Percentiles rank a stretch among this genome's conserved stretches.
Evolutionary conservation across 2,888 invertebrate species (phyloP).

Genomic region (Polydrusus cervinus): DNA sequence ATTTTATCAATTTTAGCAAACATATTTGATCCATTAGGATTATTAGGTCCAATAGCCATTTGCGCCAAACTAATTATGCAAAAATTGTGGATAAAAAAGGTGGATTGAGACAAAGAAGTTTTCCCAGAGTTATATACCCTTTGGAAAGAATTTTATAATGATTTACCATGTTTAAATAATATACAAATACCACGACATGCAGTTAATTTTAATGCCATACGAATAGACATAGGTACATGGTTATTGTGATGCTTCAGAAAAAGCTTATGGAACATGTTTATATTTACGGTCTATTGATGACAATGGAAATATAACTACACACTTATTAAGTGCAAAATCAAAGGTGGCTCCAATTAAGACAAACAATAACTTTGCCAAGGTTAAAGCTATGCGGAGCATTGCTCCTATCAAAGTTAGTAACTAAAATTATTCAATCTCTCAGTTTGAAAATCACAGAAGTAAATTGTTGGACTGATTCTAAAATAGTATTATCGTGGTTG

Average conservation of each 20-base stretch:
- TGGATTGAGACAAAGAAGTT: conserved; percentile 57
- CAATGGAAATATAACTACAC: conserved; percentile 22
- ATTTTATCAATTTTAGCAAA: conserved; percentile 56
- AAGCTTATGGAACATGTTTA: conserved; percentile 51
- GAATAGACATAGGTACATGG: conserved; percentile 51
- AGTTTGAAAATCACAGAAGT: conserved; percentile 39
- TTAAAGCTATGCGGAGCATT: no score
- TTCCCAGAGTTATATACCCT: conserved; percentile 29
- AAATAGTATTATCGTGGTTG: conserved; percentile 59
- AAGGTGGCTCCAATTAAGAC: conserved; percentile 54
- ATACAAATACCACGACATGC: conserved; percentile 43
- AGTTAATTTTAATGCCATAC: conserved; percentile 13
- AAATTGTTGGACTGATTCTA: conserved; percentile 59
- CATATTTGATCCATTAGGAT: conserved; percentile 59
- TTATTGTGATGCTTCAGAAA: conserved; percentile 50
- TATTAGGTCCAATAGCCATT: conserved; percentile 57
- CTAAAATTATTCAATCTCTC: conserved; percentile 30
- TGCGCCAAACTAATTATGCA: conserved; percentile 55
- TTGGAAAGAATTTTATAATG: conserved; percentile 36
- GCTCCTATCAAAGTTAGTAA: conserved; percentile 53
- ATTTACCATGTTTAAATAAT: conserved; percentile 32
- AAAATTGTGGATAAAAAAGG: conserved; percentile 51
- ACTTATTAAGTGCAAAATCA: conserved; percentile 54
- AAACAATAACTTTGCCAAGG: conserved; percentile 46
- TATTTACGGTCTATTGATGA: conserved; percentile 43